These are phyloP conservation scores for Notamacropus eugenii DNA, from an alignment of 2,797 vertebrate species.

Conservation along the genomic window DNA sequence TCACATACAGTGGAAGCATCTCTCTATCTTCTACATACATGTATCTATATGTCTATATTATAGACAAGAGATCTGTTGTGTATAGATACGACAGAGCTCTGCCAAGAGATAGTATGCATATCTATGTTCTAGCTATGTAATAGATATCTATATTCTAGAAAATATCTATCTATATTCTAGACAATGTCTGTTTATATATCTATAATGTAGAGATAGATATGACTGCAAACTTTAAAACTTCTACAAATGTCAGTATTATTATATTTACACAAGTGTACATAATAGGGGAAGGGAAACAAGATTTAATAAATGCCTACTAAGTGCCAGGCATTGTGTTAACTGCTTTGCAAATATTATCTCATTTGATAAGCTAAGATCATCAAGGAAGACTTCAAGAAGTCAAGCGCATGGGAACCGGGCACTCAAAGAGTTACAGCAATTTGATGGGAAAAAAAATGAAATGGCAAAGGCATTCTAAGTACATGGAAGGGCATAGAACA, in stretches of 20 bases:
- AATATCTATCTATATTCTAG: background rate
- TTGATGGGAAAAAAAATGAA: background rate
- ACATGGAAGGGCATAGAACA: background rate
- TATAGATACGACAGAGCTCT: background rate
- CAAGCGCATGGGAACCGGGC: no score
- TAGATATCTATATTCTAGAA: background rate
- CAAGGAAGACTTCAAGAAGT: background rate
- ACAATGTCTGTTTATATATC: background rate
- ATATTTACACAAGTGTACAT: background rate
- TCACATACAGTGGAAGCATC: background rate
- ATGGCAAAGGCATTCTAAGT: background rate
- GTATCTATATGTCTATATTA: background rate
- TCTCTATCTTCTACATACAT: background rate
- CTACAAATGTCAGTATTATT: background rate
- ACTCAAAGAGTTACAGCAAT: background rate
- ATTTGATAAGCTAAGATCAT: background rate
- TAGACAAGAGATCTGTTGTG: background rate
- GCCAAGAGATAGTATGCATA: background rate
- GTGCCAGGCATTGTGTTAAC: background rate
- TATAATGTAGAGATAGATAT: background rate
- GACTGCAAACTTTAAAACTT: background rate
- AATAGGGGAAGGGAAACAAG: background rate
- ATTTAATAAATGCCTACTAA: background rate
- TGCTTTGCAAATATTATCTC: background rate
- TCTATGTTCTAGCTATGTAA: background rate